Conservation (phyloP, 2,113 vertebrate genomes). For the Podocnemis expansa region DNA sequence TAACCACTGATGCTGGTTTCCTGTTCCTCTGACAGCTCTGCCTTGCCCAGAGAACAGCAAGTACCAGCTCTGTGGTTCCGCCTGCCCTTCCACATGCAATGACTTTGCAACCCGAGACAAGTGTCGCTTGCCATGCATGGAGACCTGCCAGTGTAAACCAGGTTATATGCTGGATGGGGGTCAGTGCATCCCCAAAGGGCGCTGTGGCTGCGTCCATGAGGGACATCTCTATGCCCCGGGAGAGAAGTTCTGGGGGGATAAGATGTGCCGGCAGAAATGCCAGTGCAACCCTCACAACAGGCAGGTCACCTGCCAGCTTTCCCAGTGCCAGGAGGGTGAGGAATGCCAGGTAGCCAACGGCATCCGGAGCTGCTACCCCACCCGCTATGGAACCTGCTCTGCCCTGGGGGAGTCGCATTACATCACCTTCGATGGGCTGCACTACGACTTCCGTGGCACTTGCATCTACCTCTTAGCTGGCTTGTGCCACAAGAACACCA, state of each 20-base stretch:
- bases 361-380: conserved; percentile 51
- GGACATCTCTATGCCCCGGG: conserved; percentile 72
- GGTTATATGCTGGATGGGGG: conserved; percentile 71
- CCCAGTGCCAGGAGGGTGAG: conserved; percentile 56
- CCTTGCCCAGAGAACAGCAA: conserved; percentile 71
- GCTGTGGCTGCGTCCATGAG: conserved; percentile 73
- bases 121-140: conserved; percentile 57
- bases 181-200: conserved; percentile 46
- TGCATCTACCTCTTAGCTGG: conserved; percentile 74
- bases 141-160: conserved; percentile 72
- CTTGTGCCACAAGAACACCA: conserved; percentile 48
- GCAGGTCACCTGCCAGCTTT: conserved; percentile 62
- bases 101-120: conserved; percentile 29
- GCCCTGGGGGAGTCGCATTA: conserved; percentile 75
- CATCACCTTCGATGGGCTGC: conserved; percentile 68
- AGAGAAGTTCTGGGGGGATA: conserved; percentile 74
- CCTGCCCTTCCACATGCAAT: conserved; percentile 71
- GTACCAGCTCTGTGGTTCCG: conserved; percentile 71
- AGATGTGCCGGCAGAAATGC: conserved; percentile 60
- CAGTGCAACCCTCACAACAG: conserved; percentile 51
- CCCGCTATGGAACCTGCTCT: conserved; percentile 57
- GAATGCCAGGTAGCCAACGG: conserved; percentile 61
- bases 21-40: conserved; percentile 71
- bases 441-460: conserved; percentile 75
- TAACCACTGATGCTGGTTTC: conserved; percentile 67